Evolutionary conservation across 2,113 vertebrate species (phyloP).

Genomic region (Caloenas nicobarica): DNA sequence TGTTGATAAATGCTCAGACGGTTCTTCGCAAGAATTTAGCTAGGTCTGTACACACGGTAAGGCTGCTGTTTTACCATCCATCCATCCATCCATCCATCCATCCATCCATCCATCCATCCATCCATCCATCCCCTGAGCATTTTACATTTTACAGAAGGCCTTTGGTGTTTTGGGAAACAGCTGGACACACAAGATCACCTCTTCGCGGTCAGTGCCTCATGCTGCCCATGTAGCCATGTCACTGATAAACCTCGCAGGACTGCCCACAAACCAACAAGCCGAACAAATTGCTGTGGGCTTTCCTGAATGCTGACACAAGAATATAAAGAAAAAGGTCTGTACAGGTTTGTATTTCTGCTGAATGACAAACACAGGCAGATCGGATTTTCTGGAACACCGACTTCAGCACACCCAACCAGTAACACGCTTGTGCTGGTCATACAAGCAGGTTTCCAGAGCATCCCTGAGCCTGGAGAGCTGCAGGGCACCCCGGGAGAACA

Average conservation of each 20-base stretch:
- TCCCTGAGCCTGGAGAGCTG: neutral
- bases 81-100: neutral
- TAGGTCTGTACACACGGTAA: neutral
- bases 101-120: neutral
- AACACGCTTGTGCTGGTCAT: neutral
- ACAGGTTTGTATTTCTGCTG: neutral
- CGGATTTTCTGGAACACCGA: neutral
- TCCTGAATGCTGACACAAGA: neutral
- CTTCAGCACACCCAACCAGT: neutral
- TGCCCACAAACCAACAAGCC: neutral
- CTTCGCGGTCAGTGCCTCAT: neutral
- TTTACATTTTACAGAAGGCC: neutral
- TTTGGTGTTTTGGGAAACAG: neutral
- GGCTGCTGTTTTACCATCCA: neutral
- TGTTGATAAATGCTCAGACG: neutral
- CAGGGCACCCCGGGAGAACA: neutral
- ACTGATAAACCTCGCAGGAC: rapidly evolving
- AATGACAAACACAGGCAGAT: neutral
- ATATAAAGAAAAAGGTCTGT: neutral
- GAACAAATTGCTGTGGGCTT: neutral
- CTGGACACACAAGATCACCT: neutral
- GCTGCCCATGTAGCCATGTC: neutral
- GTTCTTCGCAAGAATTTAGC: neutral
- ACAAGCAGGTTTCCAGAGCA: neutral
- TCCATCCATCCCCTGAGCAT: neutral